Percentiles rank a stretch among this genome's conserved stretches.
Conservation (phyloP, 2,113 vertebrate species). For the Leptobrachium ailaonicum region DNA sequence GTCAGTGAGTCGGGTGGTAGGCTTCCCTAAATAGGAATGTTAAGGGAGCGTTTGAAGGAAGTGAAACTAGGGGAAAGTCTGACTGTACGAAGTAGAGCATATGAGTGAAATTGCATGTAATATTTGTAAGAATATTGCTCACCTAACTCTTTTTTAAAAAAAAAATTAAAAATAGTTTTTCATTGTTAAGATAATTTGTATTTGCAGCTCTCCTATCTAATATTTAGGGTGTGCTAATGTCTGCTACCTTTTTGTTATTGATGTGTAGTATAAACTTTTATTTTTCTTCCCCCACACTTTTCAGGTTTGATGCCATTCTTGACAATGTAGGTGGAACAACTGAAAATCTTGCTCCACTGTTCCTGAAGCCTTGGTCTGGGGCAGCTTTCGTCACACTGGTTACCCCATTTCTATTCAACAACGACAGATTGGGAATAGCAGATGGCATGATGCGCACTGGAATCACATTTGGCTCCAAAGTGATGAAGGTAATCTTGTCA, state of each 20-base stretch:
- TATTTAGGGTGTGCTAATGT: no score
- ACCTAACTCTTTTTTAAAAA: no score
- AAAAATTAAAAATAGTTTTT: no score
- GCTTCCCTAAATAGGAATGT: no score
- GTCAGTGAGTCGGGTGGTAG: no score
- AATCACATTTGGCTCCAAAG: conserved; percentile 79
- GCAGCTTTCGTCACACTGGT: conserved; percentile 90
- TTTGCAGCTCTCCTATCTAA: no score
- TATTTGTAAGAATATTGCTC: no score
- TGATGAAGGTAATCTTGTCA: conserved; percentile 77
- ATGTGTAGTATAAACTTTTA: background rate
- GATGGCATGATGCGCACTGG: conserved; percentile 90
- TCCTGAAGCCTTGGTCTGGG: conserved; percentile 90
- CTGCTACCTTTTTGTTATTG: background rate
- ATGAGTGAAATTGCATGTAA: no score
- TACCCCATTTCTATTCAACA: conserved; percentile 90
- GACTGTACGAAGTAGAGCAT: no score
- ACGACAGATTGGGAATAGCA: conserved; percentile 85
- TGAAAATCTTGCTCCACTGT: conserved; percentile 81
- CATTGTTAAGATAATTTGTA: no score
- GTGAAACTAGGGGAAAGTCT: no score
- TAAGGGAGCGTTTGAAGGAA: no score
- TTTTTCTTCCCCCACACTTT: conserved; percentile 7
- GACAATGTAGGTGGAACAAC: conserved; percentile 90
- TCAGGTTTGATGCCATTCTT: conserved; percentile 86